These are phyloP conservation scores for Cheilosia pagana DNA, from an alignment of 2,888 invertebrate genomes.

Conservation along the genomic window DNA sequence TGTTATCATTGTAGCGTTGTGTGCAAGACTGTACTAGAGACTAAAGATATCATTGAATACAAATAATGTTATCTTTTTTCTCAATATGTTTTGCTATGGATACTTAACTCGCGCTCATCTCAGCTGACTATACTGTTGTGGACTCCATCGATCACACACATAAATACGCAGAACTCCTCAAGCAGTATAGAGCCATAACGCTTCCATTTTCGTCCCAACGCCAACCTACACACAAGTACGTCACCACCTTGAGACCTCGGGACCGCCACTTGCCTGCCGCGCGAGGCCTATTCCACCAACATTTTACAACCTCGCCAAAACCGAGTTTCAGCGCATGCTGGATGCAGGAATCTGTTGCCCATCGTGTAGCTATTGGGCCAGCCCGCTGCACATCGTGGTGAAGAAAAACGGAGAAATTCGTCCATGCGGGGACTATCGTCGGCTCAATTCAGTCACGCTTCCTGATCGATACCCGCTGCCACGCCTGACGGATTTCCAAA, in stretches of 20 bases:
- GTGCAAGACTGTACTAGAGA: no score
- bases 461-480: no score
- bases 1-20: no score
- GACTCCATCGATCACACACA: constrained; percentile 6
- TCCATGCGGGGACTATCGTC: not conserved
- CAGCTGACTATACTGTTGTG: not conserved
- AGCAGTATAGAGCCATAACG: not conserved
- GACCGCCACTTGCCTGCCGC: constrained; percentile 14
- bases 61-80: no score
- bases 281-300: constrained; percentile 22
- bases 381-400: constrained; percentile 79
- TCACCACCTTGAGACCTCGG: constrained; percentile 13
- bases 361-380: constrained; percentile 81
- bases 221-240: not conserved
- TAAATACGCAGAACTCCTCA: not conserved
- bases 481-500: not conserved
- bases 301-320: constrained; percentile 10
- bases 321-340: constrained; percentile 10
- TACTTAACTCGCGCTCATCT: no score
- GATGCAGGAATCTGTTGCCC: constrained; percentile 79
- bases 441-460: constrained; percentile 2
- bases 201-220: constrained; percentile 16
- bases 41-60: no score
- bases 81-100: no score
- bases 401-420: constrained; percentile 55